Conservation (phyloP, 2,797 vertebrate species). For the Rhynchonycteris naso region DNA sequence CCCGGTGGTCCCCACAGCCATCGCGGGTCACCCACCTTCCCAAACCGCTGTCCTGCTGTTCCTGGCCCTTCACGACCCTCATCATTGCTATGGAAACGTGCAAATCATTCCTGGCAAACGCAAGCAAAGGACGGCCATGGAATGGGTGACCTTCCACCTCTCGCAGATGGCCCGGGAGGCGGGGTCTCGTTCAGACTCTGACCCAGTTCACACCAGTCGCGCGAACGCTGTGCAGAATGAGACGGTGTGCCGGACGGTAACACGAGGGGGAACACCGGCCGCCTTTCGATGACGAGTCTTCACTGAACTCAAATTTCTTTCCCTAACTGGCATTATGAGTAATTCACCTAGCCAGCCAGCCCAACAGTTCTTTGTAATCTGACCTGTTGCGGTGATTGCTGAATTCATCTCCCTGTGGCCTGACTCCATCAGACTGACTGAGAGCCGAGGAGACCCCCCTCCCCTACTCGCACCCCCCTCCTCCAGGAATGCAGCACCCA, state of each 20-base stretch:
- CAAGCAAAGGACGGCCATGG: background rate
- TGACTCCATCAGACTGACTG: slow-evolving; percentile 56
- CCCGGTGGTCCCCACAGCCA: background rate
- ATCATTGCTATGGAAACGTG: background rate
- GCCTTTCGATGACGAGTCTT: background rate
- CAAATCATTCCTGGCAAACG: background rate
- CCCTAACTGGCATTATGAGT: background rate
- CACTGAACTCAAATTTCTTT: background rate
- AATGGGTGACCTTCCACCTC: background rate
- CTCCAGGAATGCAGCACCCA: slow-evolving; percentile 57
- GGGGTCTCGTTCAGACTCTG: background rate
- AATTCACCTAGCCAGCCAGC: background rate
- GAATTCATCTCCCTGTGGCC: background rate
- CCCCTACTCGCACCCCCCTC: background rate
- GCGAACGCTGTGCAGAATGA: background rate
- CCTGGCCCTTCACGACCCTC: background rate
- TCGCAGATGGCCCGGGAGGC: background rate
- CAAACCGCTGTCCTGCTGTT: background rate
- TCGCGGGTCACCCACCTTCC: fast-evolving
- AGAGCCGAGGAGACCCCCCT: slow-evolving; percentile 28
- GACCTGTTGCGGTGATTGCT: slow-evolving; percentile 25
- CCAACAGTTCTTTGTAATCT: background rate
- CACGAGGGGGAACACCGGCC: background rate
- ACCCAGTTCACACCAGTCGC: background rate
- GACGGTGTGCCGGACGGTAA: background rate